Base-by-base conservation (phyloP, 1,140 invertebrate species). In the Stegodyphus mimosarum region DNA sequence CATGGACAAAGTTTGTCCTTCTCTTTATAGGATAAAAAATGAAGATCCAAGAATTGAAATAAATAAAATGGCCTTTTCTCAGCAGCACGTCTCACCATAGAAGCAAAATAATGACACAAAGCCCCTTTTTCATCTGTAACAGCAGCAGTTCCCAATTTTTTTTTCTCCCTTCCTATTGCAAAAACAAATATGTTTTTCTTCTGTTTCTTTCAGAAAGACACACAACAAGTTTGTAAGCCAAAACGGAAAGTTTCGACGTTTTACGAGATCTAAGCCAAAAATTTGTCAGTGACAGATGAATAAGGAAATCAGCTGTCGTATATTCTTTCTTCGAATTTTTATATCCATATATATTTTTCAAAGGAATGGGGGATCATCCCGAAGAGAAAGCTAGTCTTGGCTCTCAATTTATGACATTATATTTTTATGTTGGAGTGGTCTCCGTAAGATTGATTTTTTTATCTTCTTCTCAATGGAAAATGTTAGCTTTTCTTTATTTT, bases 201-300 rank as follows among this genome's bases (percentile, higher is more conserved):
- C 15, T 51, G n/a, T 63, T 75, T 63, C 17, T 52, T 63, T 75
- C 13, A 33, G 53, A 63, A 63, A 63, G 53, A 60, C 10, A n/a
- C 70, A 51, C n/a, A 18, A n/a, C 9, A 67, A 83, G 73, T 83
- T 83, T 69, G 48, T 71, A 67, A 52, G 51, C n/a, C 81, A 15
- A 69, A 74, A 64, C 52, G 64, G 63, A 84, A 83, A 83, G 81
- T 75, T 84, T 84, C 48, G 64, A 84, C 81, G 11, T 55, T 75
- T 84, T 84, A 75, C 63, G 73, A 84, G 64, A 17, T 69, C 81
- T 69, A 67, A 69, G 81, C 81, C 81, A 84, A 76, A 69, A 84
- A 84, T 84, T 84, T 84, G 81, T 84, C 81, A 84, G 72, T 75
- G 81, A 84, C 73, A 60, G 73, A 84, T 84, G 81, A 75, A 84